Evolutionary conservation across 2,113 vertebrate genomes (phyloP), one percentile per base, ranked within the genome.

Genomic region (Tetrax tetrax): DNA sequence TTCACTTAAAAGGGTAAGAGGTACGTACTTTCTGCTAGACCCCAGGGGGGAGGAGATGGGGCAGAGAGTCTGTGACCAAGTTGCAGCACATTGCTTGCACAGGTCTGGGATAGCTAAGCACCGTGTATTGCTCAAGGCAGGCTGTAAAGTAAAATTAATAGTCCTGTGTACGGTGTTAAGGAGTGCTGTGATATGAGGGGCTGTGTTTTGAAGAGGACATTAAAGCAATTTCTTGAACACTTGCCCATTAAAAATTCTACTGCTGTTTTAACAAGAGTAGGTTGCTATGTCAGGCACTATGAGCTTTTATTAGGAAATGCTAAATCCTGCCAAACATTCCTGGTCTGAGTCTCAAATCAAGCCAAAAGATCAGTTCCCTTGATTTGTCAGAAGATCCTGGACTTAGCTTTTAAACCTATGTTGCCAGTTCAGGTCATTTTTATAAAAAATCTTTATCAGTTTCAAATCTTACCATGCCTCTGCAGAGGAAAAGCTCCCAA

Each of bases 161-260:
- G 45, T 25, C 69, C 29, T 64, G 8, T 14, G 24, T 24, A 41
- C 0, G 5, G 83, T 9, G 7, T 56, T 81, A 66, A 77, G 83
- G 51, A 60, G 80, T 37, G 45, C 61, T 95, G 86, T 29, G 76
- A 75, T 89, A 66, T 2, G 45, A 92, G 24, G 65, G 48, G 47
- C 31, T 71, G 83, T 3, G 86, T 94, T 87, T 68, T 81, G 56
- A 96, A 84, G 18, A 89, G 53, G 53, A 61, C 87, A 72, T 89
- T 89, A 87, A 95, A 95, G 48, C 13, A 76, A 64, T 72, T 89
- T 93, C 89, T 91, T 72, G 20, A 93, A 76, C 20, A 61, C 28
- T 86, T 4, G 10, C 51, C 89, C 90, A 93, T 96, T 95, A 95
- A 93, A 96, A 95, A 76, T 79, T 78, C 61, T 68, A 71, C 85